These are phyloP conservation scores for Hirtodrosophila cameraria DNA, from an alignment of 2,888 invertebrate species.

Conservation along the genomic window DNA sequence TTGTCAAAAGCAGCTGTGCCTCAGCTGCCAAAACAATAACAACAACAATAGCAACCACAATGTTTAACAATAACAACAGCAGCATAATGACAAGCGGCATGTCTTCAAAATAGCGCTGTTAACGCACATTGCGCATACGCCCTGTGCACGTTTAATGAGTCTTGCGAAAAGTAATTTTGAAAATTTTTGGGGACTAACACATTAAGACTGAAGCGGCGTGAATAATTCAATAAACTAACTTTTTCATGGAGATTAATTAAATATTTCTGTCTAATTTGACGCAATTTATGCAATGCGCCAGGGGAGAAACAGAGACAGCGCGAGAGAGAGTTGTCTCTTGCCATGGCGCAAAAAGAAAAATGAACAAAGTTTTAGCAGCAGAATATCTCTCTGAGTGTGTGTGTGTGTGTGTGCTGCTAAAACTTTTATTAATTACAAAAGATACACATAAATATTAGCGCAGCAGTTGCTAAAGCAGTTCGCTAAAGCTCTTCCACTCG, in stretches of 20 bases:
- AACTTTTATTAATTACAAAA: constrained; percentile 79
- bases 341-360: constrained; percentile 47
- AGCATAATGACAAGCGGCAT: constrained; percentile 68
- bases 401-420: constrained; percentile 44
- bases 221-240: constrained; percentile 76
- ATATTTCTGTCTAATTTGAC: constrained; percentile 79
- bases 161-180: constrained; percentile 66
- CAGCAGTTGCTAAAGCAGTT: constrained; percentile 40
- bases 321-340: background rate
- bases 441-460: constrained; percentile 72
- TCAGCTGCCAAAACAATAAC: constrained; percentile 28
- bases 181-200: constrained; percentile 50
- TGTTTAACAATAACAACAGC: constrained; percentile 25
- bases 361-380: constrained; percentile 63
- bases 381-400: background rate
- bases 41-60: constrained; percentile 16
- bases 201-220: constrained; percentile 49
- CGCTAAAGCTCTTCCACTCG: constrained; percentile 38
- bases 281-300: constrained; percentile 72
- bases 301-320: background rate
- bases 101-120: constrained; percentile 19
- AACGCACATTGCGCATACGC: constrained; percentile 35
- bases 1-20: constrained; percentile 79
- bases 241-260: constrained; percentile 77
- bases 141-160: constrained; percentile 59